These are phyloP conservation scores for Myoxocephalus aenaeus DNA, from an alignment of 2,797 vertebrate species.

Conservation along the genomic window DNA sequence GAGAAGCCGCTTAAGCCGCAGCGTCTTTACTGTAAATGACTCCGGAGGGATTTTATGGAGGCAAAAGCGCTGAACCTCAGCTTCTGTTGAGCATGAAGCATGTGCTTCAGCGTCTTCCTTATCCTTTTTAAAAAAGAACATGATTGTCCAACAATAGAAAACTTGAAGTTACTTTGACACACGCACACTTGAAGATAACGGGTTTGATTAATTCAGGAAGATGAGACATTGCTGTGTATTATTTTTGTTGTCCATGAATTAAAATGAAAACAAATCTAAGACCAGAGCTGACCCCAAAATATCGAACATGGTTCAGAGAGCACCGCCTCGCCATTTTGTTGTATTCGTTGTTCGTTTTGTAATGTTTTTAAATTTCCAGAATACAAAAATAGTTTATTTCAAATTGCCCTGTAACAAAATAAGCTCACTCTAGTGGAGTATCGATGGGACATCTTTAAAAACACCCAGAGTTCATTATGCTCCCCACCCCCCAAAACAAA, in stretches of 20 bases:
- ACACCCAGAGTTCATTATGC: background rate
- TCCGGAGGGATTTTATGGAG: conserved; percentile 19
- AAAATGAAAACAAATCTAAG: conserved; percentile 5
- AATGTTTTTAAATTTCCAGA: too few species aligned
- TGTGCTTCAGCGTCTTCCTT: background rate
- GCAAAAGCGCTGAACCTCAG: conserved; percentile 10
- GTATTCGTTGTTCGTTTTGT: background rate
- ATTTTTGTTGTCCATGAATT: background rate
- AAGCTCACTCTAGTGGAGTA: background rate
- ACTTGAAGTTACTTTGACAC: background rate
- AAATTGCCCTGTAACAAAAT: background rate
- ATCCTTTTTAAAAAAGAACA: background rate
- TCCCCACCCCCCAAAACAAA: background rate
- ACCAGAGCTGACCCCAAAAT: background rate
- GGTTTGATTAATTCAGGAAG: conserved; percentile 9
- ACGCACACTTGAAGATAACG: background rate
- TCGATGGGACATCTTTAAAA: background rate
- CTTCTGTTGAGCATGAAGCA: background rate
- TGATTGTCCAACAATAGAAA: background rate
- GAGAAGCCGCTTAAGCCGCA: conserved; percentile 9
- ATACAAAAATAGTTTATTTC: background rate
- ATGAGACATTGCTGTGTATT: background rate
- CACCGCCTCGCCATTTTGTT: background rate
- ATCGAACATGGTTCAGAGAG: background rate
- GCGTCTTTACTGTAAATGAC: conserved; percentile 13